Evolutionary conservation across 2,888 invertebrate species (phyloP), one percentile per base, ranked within the genome.

Genomic region (Meteorus cinctellus): DNA sequence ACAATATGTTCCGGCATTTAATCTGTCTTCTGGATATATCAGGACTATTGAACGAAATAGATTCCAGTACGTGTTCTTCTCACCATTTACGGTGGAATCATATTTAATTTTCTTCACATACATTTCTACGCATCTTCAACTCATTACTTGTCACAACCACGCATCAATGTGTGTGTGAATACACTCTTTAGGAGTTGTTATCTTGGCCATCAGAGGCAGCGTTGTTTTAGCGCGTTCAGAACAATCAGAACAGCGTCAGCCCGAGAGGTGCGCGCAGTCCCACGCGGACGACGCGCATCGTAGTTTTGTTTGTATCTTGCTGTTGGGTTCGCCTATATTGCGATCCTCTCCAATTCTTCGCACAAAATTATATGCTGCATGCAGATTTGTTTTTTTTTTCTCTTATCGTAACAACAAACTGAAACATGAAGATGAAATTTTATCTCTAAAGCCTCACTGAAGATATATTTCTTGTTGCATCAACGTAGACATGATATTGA

Each of bases 281-380:
- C 85, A 84, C 84, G 85, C 86, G 86, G 84, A 83, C 82, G 81
- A 83, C 84, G 83, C 79, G n/a, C n/a, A n/a, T n/a, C n/a, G n/a
- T n/a, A n/a, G 82, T 77, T 81, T 77, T 74, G 75, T 82, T 84
- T 81, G 82, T 82, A 81, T 80, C 83, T 48, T 48, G 1, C 82
- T 78, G 79, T 78, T 77, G 74, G 62, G 29, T 45, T 71, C 24
- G 45, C n/a, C 41, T 41, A 62, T 41, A 34, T 14, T 4, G 16
- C 27, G 36, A 48, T 29, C 66, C 16, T n/a, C n/a, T 51, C 4
- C 29, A n/a, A n/a, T 19, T 14, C 5, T 29, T 69, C 4, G 10
- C 36, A 48, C 34, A n/a, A 2, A 10, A 5, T 41, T n/a, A n/a
- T 24, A n/a, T 24, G 41, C 66, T 10, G 24, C 2, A 5, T n/a